Base-by-base conservation (phyloP, 1,140 invertebrate species). In the Lordiphosa collinella region DNA sequence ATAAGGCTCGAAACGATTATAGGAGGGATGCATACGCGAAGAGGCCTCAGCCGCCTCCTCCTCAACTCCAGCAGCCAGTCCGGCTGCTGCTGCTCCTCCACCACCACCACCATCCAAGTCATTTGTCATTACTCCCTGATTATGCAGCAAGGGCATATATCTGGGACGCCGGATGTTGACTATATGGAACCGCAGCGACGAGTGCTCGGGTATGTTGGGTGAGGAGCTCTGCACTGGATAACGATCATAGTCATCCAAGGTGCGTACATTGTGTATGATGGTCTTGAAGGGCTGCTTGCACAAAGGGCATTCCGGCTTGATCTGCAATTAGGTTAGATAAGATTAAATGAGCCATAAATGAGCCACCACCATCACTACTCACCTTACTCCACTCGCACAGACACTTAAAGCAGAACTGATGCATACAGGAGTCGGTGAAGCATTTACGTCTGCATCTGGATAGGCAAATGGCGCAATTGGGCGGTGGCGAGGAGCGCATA, bases 331-430 rank as follows among this genome's bases (percentile, higher is more conserved):
- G 2, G 18, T n/a, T n/a, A n/a, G n/a, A n/a, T n/a, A n/a, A n/a
- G n/a, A n/a, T n/a, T n/a, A n/a, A n/a, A n/a, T n/a, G n/a, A n/a
- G n/a, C n/a, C n/a, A n/a, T n/a, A n/a, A n/a, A n/a, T n/a, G n/a
- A n/a, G n/a, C n/a, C n/a, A n/a, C n/a, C n/a, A n/a, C n/a, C n/a
- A n/a, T n/a, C n/a, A 3, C 18, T 18, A 18, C 48, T 58, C 86
- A 94, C 93, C 91, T 97, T 98, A 31, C 96, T 97, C 97, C 97
- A 99, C 82, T 97, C 95, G 35, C 96, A 89, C 2, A 99, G 90
- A 88, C 97, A 99, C 54, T 93, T 93, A 71, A 98, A 98, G 88
- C 97, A 99, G 88, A 99, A 98, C 79, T 95, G 94, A 89, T 99
- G 97, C 67, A 96, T 92, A 87, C 97, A 99, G 29, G 93, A 95